Percentiles rank a stretch among this genome's conserved stretches.
Evolutionary conservation across 2,797 vertebrate genomes (phyloP).

Genomic region (Muraenolepis orangiensis): DNA sequence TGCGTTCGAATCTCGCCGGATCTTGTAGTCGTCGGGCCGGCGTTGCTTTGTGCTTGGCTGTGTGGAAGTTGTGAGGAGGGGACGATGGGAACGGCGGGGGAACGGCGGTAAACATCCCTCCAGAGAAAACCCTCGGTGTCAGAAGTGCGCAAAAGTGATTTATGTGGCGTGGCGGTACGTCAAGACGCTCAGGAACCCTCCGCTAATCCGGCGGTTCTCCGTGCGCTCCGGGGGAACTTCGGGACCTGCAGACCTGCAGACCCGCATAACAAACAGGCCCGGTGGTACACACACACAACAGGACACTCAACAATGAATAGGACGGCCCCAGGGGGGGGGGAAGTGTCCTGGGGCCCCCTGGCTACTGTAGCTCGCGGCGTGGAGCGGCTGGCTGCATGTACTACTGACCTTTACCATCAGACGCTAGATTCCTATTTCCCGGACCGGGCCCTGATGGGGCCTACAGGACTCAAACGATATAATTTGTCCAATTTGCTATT

Average conservation of each 20-base stretch:
- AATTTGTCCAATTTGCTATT: slow-evolving; percentile 85
- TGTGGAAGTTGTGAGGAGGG: background rate
- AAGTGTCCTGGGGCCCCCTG: slow-evolving; percentile 50
- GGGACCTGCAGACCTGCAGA: too few species aligned
- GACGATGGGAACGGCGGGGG: background rate
- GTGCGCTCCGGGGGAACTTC: slow-evolving; percentile 43
- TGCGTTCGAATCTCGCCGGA: slow-evolving; percentile 9
- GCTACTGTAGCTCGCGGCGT: slow-evolving; percentile 45
- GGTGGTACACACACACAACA: slow-evolving; percentile 61
- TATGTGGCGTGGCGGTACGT: slow-evolving; percentile 67
- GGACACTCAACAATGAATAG: slow-evolving; percentile 68
- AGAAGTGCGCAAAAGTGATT: slow-evolving; percentile 81
- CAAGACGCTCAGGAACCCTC: slow-evolving; percentile 43
- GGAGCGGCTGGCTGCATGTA: too few species aligned
- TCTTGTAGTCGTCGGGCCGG: background rate
- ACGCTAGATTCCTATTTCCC: slow-evolving; percentile 78
- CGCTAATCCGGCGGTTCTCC: slow-evolving; percentile 64
- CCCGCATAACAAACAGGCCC: slow-evolving; percentile 58
- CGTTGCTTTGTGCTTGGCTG: background rate
- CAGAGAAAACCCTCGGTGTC: slow-evolving; percentile 64
- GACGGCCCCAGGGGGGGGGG: slow-evolving; percentile 45
- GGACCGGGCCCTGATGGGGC: slow-evolving; percentile 73
- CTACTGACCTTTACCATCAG: slow-evolving; percentile 80
- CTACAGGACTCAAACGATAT: slow-evolving; percentile 80
- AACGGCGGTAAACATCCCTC: background rate